Evolutionary conservation across 2,797 vertebrate genomes (phyloP), one percentile per base, ranked within the genome.

Genomic region (Megaceryle alcyon): DNA sequence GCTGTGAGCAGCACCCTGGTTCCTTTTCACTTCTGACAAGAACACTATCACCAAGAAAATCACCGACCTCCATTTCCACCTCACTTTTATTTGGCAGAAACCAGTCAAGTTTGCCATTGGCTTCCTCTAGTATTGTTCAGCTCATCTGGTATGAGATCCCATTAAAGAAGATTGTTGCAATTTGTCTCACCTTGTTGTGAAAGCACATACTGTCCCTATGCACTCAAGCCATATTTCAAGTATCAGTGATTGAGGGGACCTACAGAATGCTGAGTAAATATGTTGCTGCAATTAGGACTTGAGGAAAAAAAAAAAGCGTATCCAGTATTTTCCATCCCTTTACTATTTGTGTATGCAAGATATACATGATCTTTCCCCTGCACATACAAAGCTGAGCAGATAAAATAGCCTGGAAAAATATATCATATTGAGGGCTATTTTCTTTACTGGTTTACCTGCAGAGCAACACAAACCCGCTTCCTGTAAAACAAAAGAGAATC

Each of bases 101-200:
- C 97, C 97, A 97, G 97, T 97, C 75, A 75, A 95, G 95, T 97
- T 97, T 97, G 96, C 97, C 86, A 93, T 86, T 92, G 92, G 91
- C 86, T 98, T 97, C 94, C 85, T 96, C 63, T 91, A 59, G 96
- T 88, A 85, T 96, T 96, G 94, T 96, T 98, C 96, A 76, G 89
- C 96, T 97, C 96, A 96, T 98, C 96, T 95, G 80, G 93, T 97
- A 97, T 96, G 94, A 97, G 96, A 98, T 98, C 97, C 96, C 96
- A 91, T 98, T 98, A 97, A 97, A 97, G 97, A 98, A 98, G 97
- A 98, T 98, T 98, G 98, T 97, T 96, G 98, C 97, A 98, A 98
- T 98, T 98, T 98, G 94, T 97, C 97, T 98, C 95, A 92, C 97
- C 96, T 95, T 97, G 94, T 97, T 97, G 94, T 98, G 96, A 98